Percentiles rank a stretch among this genome's conserved stretches.
Conservation (phyloP, 1,140 invertebrate genomes). For the Macrobrachium nipponense region DNA sequence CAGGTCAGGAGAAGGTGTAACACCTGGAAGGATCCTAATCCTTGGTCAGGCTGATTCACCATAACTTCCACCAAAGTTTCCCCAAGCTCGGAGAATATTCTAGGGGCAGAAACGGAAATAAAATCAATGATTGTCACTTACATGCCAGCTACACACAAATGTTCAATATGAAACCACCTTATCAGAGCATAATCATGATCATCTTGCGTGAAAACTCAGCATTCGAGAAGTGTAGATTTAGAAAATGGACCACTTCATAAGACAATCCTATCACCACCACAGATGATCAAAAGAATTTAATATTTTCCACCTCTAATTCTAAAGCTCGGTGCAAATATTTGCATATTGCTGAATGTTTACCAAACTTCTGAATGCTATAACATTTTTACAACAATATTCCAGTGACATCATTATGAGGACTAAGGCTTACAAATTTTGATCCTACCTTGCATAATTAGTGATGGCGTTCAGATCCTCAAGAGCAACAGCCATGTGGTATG, state of each 20-base stretch:
- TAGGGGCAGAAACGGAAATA: slow-evolving; percentile 72
- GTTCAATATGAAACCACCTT: no score
- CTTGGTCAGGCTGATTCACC: slow-evolving; percentile 72
- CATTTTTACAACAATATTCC: neutral
- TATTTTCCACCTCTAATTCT: no score
- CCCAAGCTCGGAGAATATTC: slow-evolving; percentile 94
- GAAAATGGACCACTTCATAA: no score
- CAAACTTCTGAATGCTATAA: no score
- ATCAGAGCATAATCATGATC: no score
- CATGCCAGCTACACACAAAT: neutral
- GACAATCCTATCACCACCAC: no score
- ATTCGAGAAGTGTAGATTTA: no score
- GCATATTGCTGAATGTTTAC: no score
- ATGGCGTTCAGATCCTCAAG: slow-evolving; percentile 74
- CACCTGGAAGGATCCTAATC: slow-evolving; percentile 81
- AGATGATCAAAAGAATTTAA: no score
- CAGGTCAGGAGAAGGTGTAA: slow-evolving; percentile 91
- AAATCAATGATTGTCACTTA: slow-evolving; percentile 34
- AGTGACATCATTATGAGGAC: no score
- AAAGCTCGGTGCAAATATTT: no score
- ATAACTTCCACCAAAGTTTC: slow-evolving; percentile 92
- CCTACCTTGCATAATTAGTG: slow-evolving; percentile 63
- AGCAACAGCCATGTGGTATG: slow-evolving; percentile 91
- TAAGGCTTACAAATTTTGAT: neutral
- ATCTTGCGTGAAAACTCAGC: no score